A percentile compares a stretch with the other conserved stretches of the same genome.
These are phyloP conservation scores for Lepidochitona cinerea DNA, from an alignment of 2,888 invertebrate genomes.

Conservation along the genomic window DNA sequence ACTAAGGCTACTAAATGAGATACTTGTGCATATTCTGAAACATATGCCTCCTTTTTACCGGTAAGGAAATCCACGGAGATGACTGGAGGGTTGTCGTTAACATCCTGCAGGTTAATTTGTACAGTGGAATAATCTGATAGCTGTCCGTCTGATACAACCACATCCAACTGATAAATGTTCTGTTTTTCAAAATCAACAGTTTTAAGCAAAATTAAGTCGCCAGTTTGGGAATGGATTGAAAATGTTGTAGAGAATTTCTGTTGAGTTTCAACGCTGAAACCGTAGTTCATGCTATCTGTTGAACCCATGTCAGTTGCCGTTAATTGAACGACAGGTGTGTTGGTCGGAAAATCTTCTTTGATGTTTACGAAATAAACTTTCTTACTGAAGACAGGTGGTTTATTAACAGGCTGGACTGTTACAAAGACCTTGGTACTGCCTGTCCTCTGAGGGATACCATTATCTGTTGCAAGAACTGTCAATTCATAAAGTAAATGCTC, in stretches of 20 bases:
- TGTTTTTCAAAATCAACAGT: not conserved
- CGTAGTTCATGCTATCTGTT: not conserved
- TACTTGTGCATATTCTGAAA: constrained; percentile 80
- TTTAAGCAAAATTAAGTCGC: not conserved
- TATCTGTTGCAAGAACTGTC: not conserved
- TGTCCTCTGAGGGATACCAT: not conserved
- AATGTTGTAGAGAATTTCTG: not conserved
- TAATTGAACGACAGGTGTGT: not conserved
- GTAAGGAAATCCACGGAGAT: constrained; percentile 87
- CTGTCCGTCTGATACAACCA: not conserved
- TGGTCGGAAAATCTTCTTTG: not conserved
- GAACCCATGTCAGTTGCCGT: not conserved
- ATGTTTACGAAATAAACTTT: not conserved
- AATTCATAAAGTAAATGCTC: not conserved
- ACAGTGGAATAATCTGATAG: not conserved
- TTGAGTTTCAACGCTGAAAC: not conserved
- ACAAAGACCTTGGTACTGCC: not conserved
- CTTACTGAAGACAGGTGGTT: not conserved
- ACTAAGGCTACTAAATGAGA: constrained; percentile 95
- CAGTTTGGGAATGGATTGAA: not conserved
- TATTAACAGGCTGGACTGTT: not conserved
- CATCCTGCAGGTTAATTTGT: constrained; percentile 74
- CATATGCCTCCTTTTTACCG: constrained; percentile 80
- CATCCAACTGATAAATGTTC: not conserved
- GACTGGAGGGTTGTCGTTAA: constrained; percentile 89